Conservation (phyloP, 1,140 invertebrate species). For the Cylas formicarius region DNA sequence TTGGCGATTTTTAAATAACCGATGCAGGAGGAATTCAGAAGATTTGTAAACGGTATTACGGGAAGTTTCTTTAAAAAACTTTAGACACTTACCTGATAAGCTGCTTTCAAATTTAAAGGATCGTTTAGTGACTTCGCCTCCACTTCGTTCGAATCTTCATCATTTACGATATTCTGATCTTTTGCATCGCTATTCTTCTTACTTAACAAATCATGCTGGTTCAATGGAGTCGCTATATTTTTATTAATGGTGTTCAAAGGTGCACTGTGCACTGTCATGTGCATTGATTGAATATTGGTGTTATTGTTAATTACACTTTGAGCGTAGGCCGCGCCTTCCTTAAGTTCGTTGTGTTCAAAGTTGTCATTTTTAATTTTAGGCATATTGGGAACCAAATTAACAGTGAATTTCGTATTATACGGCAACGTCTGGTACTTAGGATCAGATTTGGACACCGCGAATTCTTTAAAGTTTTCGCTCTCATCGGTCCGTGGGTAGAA, state of each 20-base stretch:
- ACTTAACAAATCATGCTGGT: constrained; percentile 44
- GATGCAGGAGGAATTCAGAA: too few relatives aligned
- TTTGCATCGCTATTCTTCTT: constrained; percentile 27
- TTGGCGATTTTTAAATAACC: too few relatives aligned
- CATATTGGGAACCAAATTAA: constrained; percentile 46
- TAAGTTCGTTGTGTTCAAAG: constrained; percentile 25
- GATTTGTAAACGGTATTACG: constrained; percentile 5
- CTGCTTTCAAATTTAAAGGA: constrained; percentile 16
- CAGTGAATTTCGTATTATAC: constrained; percentile 78
- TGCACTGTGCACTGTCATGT: constrained; percentile 60
- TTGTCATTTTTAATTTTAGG: constrained; percentile 35
- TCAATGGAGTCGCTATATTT: constrained; percentile 53
- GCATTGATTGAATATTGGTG: constrained; percentile 30
- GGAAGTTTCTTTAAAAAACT: not conserved
- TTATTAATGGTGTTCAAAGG: constrained; percentile 60
- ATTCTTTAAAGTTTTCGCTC: constrained; percentile 40
- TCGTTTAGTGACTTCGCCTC: constrained; percentile 7
- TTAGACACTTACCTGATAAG: constrained; percentile 29
- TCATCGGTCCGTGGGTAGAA: constrained; percentile 24
- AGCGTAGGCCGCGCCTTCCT: constrained; percentile 37
- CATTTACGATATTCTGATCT: constrained; percentile 17
- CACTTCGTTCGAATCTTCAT: constrained; percentile 7
- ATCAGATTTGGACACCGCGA: constrained; percentile 71
- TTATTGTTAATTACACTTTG: constrained; percentile 27
- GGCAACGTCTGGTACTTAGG: constrained; percentile 91